Evolutionary conservation across 2,888 invertebrate species (phyloP).

Genomic region (Eupsilia transversa): DNA sequence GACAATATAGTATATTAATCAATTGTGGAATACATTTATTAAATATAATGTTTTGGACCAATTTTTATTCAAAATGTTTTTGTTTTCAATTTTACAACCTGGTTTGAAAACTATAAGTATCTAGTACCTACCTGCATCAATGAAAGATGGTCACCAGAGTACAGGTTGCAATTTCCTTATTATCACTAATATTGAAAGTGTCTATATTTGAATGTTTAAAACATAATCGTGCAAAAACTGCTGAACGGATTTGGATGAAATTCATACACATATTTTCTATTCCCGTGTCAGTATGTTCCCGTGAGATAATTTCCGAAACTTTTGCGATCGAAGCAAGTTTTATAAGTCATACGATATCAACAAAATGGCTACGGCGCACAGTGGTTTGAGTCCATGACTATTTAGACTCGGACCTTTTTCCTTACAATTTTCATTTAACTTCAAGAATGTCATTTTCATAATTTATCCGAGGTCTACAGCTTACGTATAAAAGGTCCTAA

Average conservation of each 20-base stretch:
- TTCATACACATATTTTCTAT: no score
- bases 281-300: no score
- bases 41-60: neutral
- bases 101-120: neutral
- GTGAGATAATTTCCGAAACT: no score
- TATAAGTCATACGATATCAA: neutral
- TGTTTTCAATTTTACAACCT: neutral
- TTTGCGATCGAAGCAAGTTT: no score
- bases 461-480: constrained; percentile 22
- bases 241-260: no score
- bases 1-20: neutral
- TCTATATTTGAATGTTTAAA: no score
- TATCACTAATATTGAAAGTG: no score
- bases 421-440: neutral
- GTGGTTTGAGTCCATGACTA: neutral
- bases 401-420: neutral
- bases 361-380: neutral
- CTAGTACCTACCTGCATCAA: neutral
- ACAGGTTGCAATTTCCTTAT: neutral
- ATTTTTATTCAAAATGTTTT: neutral
- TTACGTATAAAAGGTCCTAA: neutral
- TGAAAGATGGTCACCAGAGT: neutral
- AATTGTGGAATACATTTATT: neutral
- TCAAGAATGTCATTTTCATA: neutral
- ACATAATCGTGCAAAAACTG: no score